Evolutionary conservation across 2,888 invertebrate genomes (phyloP).

Genomic region (Eupithecia pulchellata): DNA sequence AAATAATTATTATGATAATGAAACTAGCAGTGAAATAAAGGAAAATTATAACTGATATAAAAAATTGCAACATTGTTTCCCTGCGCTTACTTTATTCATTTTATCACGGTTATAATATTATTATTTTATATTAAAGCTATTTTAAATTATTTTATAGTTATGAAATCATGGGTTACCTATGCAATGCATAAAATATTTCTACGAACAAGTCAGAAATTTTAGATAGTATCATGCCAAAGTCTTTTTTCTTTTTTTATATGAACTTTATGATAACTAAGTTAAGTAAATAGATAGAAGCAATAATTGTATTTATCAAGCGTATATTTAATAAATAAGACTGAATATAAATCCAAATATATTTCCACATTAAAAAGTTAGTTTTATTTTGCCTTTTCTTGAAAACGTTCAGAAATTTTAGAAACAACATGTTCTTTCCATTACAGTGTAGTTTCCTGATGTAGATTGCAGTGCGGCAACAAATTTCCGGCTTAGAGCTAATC

Average conservation of each 20-base stretch:
- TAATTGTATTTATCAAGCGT: neutral
- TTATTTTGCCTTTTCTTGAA: neutral
- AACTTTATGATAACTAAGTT: neutral
- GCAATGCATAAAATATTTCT: neutral
- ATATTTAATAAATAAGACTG: neutral
- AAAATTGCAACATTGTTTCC: too few species aligned
- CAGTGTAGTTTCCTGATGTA: neutral
- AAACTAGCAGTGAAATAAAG: too few species aligned
- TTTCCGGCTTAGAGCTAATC: constrained; percentile 1
- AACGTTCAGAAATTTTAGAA: neutral
- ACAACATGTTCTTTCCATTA: neutral
- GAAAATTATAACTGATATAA: too few species aligned
- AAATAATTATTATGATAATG: too few species aligned
- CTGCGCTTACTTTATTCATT: too few species aligned
- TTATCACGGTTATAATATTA: too few species aligned
- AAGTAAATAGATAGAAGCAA: neutral
- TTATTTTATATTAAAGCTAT: too few species aligned
- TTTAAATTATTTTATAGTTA: too few species aligned
- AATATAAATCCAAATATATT: neutral
- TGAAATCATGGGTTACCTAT: too few species aligned
- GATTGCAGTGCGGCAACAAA: neutral
- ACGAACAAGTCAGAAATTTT: neutral
- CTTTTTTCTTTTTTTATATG: neutral
- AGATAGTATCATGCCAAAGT: neutral
- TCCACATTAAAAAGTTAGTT: neutral